Evolutionary conservation across 2,797 vertebrate species (phyloP).

Genomic region (Silurus lanzhouensis): DNA sequence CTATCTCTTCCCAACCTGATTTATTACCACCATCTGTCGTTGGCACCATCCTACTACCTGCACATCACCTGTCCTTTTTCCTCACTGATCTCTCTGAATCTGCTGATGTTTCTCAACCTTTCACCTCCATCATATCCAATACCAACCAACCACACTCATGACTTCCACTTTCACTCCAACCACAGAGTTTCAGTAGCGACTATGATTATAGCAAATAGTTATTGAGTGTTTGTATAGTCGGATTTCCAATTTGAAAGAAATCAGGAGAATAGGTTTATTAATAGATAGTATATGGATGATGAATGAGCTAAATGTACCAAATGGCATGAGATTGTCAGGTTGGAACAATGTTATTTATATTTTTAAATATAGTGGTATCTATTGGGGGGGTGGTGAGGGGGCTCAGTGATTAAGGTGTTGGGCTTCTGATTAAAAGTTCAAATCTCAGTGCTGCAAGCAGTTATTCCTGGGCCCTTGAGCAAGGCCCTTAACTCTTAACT

Average conservation of each 20-base stretch:
- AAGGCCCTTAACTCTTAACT: too few species aligned
- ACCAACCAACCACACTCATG: background rate
- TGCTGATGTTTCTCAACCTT: background rate
- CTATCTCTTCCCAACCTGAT: background rate
- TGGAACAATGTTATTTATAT: background rate
- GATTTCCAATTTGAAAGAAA: background rate
- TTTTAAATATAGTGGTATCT: background rate
- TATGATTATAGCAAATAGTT: background rate
- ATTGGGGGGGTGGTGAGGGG: too few species aligned
- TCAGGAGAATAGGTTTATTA: background rate
- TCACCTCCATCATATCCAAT: background rate
- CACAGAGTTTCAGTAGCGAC: background rate
- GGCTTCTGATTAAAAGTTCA: too few species aligned
- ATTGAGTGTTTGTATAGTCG: too few species aligned
- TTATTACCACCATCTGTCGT: conserved; percentile 14
- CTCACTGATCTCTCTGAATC: background rate
- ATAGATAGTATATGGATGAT: background rate
- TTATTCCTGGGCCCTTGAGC: too few species aligned
- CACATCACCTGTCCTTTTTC: background rate
- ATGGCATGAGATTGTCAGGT: background rate
- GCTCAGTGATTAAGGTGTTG: too few species aligned
- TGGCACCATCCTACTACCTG: conserved; percentile 11
- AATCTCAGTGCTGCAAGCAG: too few species aligned
- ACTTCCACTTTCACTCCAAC: background rate
- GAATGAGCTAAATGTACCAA: background rate